Evolutionary conservation across 2,797 vertebrate genomes (phyloP).

Genomic region (Lates japonicus): DNA sequence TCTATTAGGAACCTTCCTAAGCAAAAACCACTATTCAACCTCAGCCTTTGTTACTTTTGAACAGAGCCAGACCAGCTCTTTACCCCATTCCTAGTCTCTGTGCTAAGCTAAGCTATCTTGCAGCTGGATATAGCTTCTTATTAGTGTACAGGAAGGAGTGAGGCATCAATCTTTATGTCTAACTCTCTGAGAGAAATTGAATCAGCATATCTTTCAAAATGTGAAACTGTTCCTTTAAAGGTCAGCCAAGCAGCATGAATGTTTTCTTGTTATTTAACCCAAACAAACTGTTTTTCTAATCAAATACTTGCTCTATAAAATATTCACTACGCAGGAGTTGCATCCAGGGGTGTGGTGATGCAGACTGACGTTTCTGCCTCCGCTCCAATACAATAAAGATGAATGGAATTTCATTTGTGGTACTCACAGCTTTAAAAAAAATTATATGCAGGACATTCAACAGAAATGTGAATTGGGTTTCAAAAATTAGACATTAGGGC

Average conservation of each 20-base stretch:
- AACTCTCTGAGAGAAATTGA: background rate
- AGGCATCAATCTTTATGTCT: background rate
- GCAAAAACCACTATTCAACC: background rate
- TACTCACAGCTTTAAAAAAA: background rate
- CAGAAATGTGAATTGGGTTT: background rate
- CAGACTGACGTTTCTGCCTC: background rate
- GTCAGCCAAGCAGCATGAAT: background rate
- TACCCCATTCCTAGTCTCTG: too few relatives aligned
- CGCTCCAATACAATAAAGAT: background rate
- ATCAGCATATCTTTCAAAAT: background rate
- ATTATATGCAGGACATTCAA: background rate
- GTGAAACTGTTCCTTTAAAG: background rate
- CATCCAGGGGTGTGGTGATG: background rate
- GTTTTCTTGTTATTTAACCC: conserved; percentile 26
- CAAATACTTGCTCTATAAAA: conserved; percentile 5
- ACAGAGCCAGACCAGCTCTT: too few relatives aligned
- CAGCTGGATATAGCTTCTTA: too few relatives aligned
- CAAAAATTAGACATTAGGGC: background rate
- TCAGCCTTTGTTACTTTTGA: background rate
- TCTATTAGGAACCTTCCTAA: background rate
- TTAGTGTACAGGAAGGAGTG: background rate
- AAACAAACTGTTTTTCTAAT: background rate
- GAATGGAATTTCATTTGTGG: background rate
- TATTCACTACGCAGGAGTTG: background rate
- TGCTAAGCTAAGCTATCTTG: too few relatives aligned